These are phyloP conservation scores for Caenorhabditis zanzibari DNA, from an alignment of 2,888 invertebrate genomes.

Conservation along the genomic window DNA sequence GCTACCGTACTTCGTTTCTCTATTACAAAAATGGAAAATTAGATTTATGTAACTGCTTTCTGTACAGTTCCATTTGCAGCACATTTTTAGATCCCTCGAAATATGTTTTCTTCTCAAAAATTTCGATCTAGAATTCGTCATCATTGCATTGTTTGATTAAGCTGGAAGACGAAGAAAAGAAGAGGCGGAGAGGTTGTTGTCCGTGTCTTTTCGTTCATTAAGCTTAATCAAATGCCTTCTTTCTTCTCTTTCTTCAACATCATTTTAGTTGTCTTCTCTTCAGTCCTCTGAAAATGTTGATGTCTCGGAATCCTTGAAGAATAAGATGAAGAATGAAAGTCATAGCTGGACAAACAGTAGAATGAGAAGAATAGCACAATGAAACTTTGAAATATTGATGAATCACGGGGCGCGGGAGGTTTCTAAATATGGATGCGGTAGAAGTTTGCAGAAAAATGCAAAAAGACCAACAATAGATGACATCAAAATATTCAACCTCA, in stretches of 20 bases:
- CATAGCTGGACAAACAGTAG: conserved; percentile 18
- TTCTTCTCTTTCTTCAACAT: conserved; percentile 23
- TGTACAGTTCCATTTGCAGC: neutral
- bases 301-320: conserved; percentile 20
- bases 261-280: neutral
- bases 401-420: conserved; percentile 45
- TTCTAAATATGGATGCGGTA: conserved; percentile 17
- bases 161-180: conserved; percentile 14
- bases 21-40: too few species aligned
- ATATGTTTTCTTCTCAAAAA: neutral
- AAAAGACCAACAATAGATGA: conserved; percentile 22
- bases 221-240: conserved; percentile 62
- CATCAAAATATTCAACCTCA: neutral
- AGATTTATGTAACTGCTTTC: neutral
- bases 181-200: conserved; percentile 34
- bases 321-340: conserved; percentile 9
- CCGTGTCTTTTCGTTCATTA: conserved; percentile 61
- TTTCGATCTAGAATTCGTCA: conserved; percentile 32
- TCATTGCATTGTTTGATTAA: conserved; percentile 51
- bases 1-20: too few species aligned
- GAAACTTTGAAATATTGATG: conserved; percentile 56
- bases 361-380: neutral
- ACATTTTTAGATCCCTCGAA: conserved; percentile 20
- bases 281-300: conserved; percentile 38
- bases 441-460: conserved; percentile 8